Evolutionary conservation across 2,888 invertebrate species (phyloP).

Genomic region (Drosophila imparisetae): DNA sequence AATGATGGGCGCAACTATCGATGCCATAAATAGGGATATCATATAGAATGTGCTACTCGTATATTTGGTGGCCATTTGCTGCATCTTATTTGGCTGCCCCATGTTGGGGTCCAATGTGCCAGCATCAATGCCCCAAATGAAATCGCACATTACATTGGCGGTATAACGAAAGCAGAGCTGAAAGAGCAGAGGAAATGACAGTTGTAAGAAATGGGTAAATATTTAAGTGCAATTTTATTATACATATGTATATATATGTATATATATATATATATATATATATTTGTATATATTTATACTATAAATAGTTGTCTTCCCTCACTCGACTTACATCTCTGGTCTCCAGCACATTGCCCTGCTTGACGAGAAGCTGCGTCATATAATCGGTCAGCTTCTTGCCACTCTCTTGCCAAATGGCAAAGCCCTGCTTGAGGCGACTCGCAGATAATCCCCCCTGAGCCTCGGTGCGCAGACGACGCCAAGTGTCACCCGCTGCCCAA

Average conservation of each 20-base stretch:
- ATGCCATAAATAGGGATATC: constrained; percentile 61
- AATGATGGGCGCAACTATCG: constrained; percentile 62
- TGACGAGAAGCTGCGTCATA: constrained; percentile 26
- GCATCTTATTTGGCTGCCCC: constrained; percentile 49
- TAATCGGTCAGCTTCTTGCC: constrained; percentile 59
- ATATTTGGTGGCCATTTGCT: constrained; percentile 66
- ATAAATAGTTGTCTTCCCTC: too few relatives aligned
- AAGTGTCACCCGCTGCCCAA: constrained; percentile 84
- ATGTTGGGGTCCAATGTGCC: constrained; percentile 53
- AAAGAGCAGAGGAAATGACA: not conserved
- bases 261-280: not conserved
- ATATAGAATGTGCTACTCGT: constrained; percentile 58
- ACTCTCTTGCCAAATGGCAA: constrained; percentile 66
- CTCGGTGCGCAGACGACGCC: constrained; percentile 85
- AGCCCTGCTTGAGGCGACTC: constrained; percentile 73
- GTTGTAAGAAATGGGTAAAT: not conserved
- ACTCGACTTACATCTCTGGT: constrained; percentile 71
- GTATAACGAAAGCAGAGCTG: constrained; percentile 77
- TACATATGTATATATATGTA: not conserved
- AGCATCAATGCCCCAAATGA: constrained; percentile 81
- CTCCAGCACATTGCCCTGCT: constrained; percentile 52
- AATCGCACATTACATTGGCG: constrained; percentile 76
- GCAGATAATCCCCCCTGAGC: constrained; percentile 85
- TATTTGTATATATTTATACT: not conserved
- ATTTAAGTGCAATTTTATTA: not conserved